Percentiles rank a stretch among this genome's conserved stretches.
phyloP scores from a whole-genome alignment of 2,113 vertebrate species.

The Sander vitreus region DNA sequence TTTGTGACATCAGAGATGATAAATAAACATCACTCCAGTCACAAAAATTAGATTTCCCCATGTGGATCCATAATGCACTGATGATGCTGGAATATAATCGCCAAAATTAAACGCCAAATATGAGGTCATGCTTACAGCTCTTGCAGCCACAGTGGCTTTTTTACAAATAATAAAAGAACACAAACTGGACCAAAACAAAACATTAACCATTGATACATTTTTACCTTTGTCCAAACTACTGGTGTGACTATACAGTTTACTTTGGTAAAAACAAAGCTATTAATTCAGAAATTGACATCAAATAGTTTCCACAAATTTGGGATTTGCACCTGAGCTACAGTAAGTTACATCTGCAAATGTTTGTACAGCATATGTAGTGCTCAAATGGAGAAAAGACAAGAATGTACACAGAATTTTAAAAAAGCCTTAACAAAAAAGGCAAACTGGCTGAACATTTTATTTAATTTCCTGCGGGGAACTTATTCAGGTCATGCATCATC shows the following conservation, averaged over 20 bases:
- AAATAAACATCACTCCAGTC: too few species aligned
- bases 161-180: too few species aligned
- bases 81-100: too few species aligned
- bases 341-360: not conserved
- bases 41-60: too few species aligned
- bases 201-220: too few species aligned
- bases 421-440: not conserved
- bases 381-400: not conserved
- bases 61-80: too few species aligned
- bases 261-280: not conserved
- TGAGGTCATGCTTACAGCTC: too few species aligned
- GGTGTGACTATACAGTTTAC: not conserved
- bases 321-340: not conserved
- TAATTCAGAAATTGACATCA: not conserved
- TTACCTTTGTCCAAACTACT: too few species aligned
- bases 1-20: too few species aligned
- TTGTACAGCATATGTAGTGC: not conserved
- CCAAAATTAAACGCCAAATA: too few species aligned
- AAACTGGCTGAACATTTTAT: not conserved
- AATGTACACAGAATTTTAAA: not conserved
- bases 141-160: too few species aligned
- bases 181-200: too few species aligned
- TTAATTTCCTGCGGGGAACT: conserved; percentile 3
- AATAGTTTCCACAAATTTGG: not conserved
- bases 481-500: not conserved